phyloP scores from a whole-genome alignment of 1,140 invertebrate genomes.

The Ceratina australensis region DNA sequence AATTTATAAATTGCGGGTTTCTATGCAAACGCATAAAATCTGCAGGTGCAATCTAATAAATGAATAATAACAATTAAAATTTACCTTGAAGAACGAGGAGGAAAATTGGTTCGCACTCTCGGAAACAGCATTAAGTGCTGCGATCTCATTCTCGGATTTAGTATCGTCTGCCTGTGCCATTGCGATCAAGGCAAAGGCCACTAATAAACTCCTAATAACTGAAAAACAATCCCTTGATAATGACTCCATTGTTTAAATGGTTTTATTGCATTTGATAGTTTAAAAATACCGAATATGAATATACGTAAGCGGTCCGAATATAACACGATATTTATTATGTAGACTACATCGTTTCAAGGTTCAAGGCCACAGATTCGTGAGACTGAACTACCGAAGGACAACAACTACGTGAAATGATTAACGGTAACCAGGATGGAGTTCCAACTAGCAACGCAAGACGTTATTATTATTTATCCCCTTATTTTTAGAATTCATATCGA shows the following conservation, averaged over 20 bases:
- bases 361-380: neutral
- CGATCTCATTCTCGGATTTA: neutral
- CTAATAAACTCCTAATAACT: slow-evolving; percentile 49
- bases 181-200: slow-evolving; percentile 38
- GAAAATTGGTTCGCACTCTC: slow-evolving; percentile 60
- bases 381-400: neutral
- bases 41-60: too few species aligned
- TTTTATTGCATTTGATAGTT: too few species aligned
- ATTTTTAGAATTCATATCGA: too few species aligned
- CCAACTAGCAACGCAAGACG: neutral
- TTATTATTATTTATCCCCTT: too few species aligned
- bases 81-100: slow-evolving; percentile 52
- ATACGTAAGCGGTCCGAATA: too few species aligned
- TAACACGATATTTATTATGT: neutral
- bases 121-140: slow-evolving; percentile 49
- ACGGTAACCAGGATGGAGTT: neutral
- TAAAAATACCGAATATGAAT: too few species aligned
- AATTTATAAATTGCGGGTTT: too few species aligned
- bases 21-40: too few species aligned
- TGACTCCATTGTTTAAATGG: too few species aligned
- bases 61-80: too few species aligned
- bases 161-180: slow-evolving; percentile 40
- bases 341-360: neutral
- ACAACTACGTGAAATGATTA: neutral
- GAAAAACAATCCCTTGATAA: slow-evolving; percentile 38